A percentile compares a stretch with the other conserved stretches of the same genome.
These are phyloP conservation scores for Melanotaenia trifasciata DNA, from an alignment of 2,797 vertebrate species.

Conservation along the genomic window DNA sequence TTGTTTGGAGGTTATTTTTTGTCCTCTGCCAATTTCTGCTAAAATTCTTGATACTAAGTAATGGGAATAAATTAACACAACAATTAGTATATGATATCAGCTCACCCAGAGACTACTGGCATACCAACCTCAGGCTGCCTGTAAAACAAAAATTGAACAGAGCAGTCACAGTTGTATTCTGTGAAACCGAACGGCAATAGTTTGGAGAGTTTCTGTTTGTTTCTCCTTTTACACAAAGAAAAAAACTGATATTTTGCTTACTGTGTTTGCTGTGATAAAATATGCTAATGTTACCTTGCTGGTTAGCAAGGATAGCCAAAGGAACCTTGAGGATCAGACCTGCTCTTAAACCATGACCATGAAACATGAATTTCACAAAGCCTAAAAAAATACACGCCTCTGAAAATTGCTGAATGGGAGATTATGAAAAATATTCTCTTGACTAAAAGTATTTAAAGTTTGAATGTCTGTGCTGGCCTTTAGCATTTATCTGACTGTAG, in stretches of 20 bases:
- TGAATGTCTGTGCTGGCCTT: constrained; percentile 66
- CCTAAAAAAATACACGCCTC: constrained; percentile 28
- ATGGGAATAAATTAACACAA: background rate
- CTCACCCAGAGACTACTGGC: background rate
- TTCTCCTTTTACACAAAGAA: constrained; percentile 1
- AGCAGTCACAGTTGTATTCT: background rate
- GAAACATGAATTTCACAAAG: constrained; percentile 60
- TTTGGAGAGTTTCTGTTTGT: constrained; percentile 8
- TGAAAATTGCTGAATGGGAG: constrained; percentile 58
- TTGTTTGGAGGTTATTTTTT: too few species aligned
- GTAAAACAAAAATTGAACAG: background rate
- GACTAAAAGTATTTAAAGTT: constrained; percentile 66
- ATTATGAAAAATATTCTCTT: constrained; percentile 43
- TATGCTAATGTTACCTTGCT: constrained; percentile 65
- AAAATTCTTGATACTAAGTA: background rate
- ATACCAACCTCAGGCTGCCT: background rate
- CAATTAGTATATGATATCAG: background rate
- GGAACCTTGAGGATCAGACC: constrained; percentile 71
- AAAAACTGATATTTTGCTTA: constrained; percentile 23
- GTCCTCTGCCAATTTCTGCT: background rate
- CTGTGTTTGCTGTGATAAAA: constrained; percentile 54
- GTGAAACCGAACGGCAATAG: background rate
- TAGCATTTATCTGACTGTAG: constrained; percentile 66
- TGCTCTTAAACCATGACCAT: constrained; percentile 57
- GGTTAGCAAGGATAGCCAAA: constrained; percentile 67